Evolutionary conservation across 1,140 invertebrate genomes (phyloP).

Genomic region (Agrypnia vestita): DNA sequence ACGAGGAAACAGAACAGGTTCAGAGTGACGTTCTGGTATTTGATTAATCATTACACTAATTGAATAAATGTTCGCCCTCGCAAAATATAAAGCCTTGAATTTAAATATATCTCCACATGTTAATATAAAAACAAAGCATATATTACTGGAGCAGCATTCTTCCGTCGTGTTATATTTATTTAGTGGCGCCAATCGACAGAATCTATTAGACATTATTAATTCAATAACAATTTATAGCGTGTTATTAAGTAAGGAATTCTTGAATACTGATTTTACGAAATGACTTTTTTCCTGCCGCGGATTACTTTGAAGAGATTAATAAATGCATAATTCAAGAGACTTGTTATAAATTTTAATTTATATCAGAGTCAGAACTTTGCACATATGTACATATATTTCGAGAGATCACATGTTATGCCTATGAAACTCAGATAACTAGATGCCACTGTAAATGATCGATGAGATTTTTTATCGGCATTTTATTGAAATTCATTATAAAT

Average conservation of each 20-base stretch:
- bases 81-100: constrained; percentile 34
- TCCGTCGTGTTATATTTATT: background rate
- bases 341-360: background rate
- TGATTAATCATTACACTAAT: constrained; percentile 30
- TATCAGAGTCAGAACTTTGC: too few relatives aligned
- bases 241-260: constrained; percentile 6
- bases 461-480: too few relatives aligned
- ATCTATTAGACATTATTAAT: background rate
- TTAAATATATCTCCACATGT: background rate
- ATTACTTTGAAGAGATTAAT: background rate
- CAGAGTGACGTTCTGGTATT: background rate
- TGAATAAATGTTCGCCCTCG: constrained; percentile 40
- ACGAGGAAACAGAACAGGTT: too few relatives aligned
- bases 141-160: constrained; percentile 23
- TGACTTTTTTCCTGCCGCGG: background rate
- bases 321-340: background rate
- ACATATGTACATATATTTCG: too few relatives aligned
- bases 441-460: too few relatives aligned
- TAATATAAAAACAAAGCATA: constrained; percentile 3
- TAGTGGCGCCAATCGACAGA: constrained; percentile 16
- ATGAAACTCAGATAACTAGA: too few relatives aligned
- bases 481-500: too few relatives aligned
- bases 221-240: background rate
- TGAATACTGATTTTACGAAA: constrained; percentile 20
- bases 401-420: too few relatives aligned